A percentile compares a stretch with the other conserved stretches of the same genome.
These are phyloP conservation scores for Drosophila falleni DNA, from an alignment of 2,888 invertebrate genomes.

Conservation along the genomic window DNA sequence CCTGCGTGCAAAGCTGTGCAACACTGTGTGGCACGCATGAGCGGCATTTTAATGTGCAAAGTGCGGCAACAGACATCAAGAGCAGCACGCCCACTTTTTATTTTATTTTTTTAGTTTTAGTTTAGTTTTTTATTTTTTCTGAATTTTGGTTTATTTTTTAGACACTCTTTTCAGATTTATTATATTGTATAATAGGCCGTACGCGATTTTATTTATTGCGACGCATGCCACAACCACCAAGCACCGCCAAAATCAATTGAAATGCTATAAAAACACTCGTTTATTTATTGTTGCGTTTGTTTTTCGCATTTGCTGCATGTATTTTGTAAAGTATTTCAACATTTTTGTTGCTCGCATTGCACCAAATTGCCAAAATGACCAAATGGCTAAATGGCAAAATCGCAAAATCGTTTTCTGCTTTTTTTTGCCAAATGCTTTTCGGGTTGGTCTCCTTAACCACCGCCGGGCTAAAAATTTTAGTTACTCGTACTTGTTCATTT, in stretches of 20 bases:
- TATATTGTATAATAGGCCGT: slow-evolving; percentile 78
- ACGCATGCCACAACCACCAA: slow-evolving; percentile 58
- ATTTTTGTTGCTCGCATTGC: slow-evolving; percentile 72
- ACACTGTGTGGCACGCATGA: slow-evolving; percentile 74
- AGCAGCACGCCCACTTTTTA: slow-evolving; percentile 81
- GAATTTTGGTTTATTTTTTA: neutral
- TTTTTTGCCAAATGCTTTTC: slow-evolving; percentile 62
- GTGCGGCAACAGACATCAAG: slow-evolving; percentile 69
- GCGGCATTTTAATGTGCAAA: slow-evolving; percentile 81
- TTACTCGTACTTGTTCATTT: slow-evolving; percentile 4
- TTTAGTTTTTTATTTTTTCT: slow-evolving; percentile 1
- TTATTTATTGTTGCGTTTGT: slow-evolving; percentile 66
- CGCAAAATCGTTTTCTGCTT: slow-evolving; percentile 57
- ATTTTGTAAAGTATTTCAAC: slow-evolving; percentile 78
- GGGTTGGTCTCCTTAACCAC: slow-evolving; percentile 56
- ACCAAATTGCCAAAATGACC: slow-evolving; percentile 79
- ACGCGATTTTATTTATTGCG: slow-evolving; percentile 78
- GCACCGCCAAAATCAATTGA: slow-evolving; percentile 71
- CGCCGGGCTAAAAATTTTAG: neutral
- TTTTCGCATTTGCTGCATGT: slow-evolving; percentile 54
- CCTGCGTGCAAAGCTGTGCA: slow-evolving; percentile 63
- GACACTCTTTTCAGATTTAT: slow-evolving; percentile 67
- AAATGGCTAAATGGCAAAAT: slow-evolving; percentile 63
- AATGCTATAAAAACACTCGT: slow-evolving; percentile 81
- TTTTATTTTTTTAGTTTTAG: slow-evolving; percentile 10